Percentiles rank a stretch among this genome's conserved stretches.
Conservation (phyloP, 2,888 invertebrate genomes). For the Chelonus formosanus region DNA sequence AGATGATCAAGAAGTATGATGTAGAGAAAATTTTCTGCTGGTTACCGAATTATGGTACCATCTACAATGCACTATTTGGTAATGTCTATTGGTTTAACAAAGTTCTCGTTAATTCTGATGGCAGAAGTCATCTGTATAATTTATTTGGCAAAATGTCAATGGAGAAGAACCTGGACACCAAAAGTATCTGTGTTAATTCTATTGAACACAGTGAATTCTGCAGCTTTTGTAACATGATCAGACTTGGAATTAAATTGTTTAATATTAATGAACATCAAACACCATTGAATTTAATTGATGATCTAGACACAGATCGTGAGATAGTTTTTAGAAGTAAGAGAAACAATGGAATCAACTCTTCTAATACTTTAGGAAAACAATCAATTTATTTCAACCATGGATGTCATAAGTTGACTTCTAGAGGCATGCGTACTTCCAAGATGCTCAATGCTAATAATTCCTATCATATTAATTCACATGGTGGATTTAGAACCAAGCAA, state of each 20-base stretch:
- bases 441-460: no score
- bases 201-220: neutral
- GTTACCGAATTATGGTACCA: constrained; percentile 8
- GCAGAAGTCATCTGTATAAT: neutral
- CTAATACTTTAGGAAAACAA: no score
- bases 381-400: no score
- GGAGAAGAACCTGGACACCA: constrained; percentile 4
- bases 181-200: constrained; percentile 1
- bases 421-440: no score
- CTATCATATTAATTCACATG: no score
- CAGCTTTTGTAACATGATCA: constrained; percentile 4
- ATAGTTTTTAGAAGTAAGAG: no score
- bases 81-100: constrained; percentile 8
- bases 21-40: constrained; percentile 1
- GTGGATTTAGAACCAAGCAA: no score
- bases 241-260: neutral
- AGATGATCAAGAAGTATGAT: constrained; percentile 1
- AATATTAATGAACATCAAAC: neutral
- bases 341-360: no score
- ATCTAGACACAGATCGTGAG: no score
- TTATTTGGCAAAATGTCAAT: neutral
- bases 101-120: neutral
- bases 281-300: no score
- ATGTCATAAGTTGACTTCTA: no score
- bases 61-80: neutral